Base-by-base conservation (phyloP, 2,888 invertebrate genomes). In the Holacanthella duospinosa region DNA sequence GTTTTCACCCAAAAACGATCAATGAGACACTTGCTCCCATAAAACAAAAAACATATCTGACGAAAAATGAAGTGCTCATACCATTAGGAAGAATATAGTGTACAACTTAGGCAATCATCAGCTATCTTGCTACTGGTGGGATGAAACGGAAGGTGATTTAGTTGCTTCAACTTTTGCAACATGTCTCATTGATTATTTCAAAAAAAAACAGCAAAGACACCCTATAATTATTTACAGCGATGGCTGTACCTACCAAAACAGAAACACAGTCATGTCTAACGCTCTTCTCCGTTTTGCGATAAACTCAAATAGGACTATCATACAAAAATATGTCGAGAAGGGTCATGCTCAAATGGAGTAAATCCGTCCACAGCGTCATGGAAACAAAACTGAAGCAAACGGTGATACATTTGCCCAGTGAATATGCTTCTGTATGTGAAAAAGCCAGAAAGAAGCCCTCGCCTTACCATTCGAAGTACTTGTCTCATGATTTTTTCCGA, bases 271-370 rank as follows among this genome's bases (percentile, higher is more conserved):
- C n/a, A 25, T 75, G 60, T 68, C 75, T 1, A 74, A 72, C 64
- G 74, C 75, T 16, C 63, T 76, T 36, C 64, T 74, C 26, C 58
- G 68, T 24, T 69, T 74, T 28, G 60, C 74, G 25, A 60, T 69
- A 28, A 60, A 69, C 61, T 61, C 70, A 21, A 66, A 69, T 12
- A 64, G 70, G 25, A 62, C 59, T 1, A 71, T 74, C 56, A 65
- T 66, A 25, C 76, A 75, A 62, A 76, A 75, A 62, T 75, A 68
- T 68, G 68, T 76, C 21, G 73, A 72, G 60, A 68, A 68, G 16
- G 76, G 75, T n/a, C 76, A 76, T 64, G 74, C 76, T 1, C 75
- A 76, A 67, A 75, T 76, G 74, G 75, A 76, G 72, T 27, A 76
- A 77, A 64, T 75, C 75, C 0, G 75, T 76, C 1, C 77, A 78